Percentiles rank a stretch among this genome's conserved stretches.
Conservation (phyloP, 2,888 invertebrate species). For the Dryomyza anilis region DNA sequence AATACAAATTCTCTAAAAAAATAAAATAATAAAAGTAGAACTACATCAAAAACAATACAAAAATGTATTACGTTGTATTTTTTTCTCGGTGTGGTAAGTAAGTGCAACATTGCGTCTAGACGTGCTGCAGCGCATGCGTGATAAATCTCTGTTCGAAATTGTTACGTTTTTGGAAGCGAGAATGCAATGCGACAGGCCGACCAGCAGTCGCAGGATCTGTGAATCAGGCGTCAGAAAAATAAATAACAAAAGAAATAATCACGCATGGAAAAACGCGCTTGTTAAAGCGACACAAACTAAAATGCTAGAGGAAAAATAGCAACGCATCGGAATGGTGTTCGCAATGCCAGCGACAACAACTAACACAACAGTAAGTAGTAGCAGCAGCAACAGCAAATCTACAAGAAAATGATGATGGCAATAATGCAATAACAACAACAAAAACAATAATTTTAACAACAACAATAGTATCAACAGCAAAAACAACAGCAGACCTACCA, state of each 20-base stretch:
- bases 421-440: conserved; percentile 3
- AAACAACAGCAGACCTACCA: conserved; percentile 6
- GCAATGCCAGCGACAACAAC: conserved; percentile 39
- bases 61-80: too few species aligned
- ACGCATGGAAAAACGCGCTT: conserved; percentile 14
- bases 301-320: conserved; percentile 41
- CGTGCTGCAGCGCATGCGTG: conserved; percentile 32
- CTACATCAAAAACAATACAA: too few species aligned
- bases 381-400: conserved; percentile 13
- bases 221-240: conserved; percentile 19
- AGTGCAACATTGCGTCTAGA: too few species aligned
- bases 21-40: too few species aligned
- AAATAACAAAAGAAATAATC: conserved; percentile 28
- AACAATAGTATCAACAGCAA: not conserved
- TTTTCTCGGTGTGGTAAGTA: too few species aligned
- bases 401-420: too few species aligned
- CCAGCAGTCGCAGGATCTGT: conserved; percentile 1
- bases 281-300: conserved; percentile 37
- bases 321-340: conserved; percentile 45
- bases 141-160: conserved; percentile 41
- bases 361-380: conserved; percentile 28
- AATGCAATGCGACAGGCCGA: not conserved
- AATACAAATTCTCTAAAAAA: too few species aligned
- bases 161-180: not conserved
- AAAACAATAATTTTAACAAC: not conserved